Conservation (phyloP, 2,888 invertebrate species). For the Tholera decimalis region DNA sequence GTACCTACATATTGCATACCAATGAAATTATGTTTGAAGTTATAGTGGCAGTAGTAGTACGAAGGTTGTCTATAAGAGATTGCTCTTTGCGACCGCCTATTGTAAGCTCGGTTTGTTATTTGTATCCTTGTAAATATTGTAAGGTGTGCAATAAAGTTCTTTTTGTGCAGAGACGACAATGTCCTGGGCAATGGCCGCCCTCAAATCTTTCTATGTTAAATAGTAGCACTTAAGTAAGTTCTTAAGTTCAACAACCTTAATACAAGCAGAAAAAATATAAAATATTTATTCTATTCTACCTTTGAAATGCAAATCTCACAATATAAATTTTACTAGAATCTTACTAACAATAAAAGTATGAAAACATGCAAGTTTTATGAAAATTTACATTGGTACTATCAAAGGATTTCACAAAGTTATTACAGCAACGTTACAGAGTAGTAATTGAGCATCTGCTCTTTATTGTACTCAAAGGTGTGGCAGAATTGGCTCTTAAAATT, state of each 20-base stretch:
- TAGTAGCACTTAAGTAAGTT: neutral
- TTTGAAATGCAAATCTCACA: slow-evolving; percentile 7
- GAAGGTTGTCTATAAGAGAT: too few relatives aligned
- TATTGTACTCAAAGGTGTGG: neutral
- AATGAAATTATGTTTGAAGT: neutral
- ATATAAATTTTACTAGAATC: neutral
- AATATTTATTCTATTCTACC: too few relatives aligned
- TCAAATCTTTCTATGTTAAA: too few relatives aligned
- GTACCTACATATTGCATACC: too few relatives aligned
- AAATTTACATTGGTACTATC: neutral
- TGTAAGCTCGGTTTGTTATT: too few relatives aligned
- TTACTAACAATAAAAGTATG: neutral
- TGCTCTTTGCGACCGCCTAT: too few relatives aligned
- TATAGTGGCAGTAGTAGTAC: too few relatives aligned
- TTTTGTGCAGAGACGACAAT: too few relatives aligned
- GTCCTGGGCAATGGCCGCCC: too few relatives aligned
- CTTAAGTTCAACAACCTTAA: neutral
- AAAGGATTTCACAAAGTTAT: slow-evolving; percentile 17
- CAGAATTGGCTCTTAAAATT: slow-evolving; percentile 10
- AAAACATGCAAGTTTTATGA: slow-evolving; percentile 18
- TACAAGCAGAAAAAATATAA: neutral
- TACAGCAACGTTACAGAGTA: neutral
- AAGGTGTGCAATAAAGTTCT: too few relatives aligned
- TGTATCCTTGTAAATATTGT: too few relatives aligned
- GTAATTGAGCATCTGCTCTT: neutral